phyloP scores from a whole-genome alignment of 2,797 vertebrate genomes.

The Phrynocephalus vlangalii region DNA sequence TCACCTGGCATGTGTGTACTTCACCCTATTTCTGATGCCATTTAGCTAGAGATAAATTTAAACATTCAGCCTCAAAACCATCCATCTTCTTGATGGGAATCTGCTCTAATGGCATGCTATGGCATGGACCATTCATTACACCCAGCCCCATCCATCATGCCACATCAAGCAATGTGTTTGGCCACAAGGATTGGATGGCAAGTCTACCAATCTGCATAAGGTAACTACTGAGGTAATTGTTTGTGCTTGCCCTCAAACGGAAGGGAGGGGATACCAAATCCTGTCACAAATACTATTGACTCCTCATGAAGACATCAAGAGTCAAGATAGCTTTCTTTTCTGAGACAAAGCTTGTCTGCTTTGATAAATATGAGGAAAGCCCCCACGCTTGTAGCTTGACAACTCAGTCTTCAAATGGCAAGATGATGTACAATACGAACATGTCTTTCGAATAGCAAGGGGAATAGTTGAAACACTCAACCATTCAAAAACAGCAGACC shows the following conservation, averaged over 20 bases:
- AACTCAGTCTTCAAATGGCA: background rate
- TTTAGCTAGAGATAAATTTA: conserved; percentile 63
- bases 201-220: conserved; percentile 46
- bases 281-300: conserved; percentile 34
- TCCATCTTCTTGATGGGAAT: conserved; percentile 67
- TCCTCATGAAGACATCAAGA: conserved; percentile 58
- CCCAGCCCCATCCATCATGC: conserved; percentile 65
- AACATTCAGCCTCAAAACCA: conserved; percentile 53
- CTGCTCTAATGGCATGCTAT: conserved; percentile 53
- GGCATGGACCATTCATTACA: conserved; percentile 69
- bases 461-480: background rate
- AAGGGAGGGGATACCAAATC: conserved; percentile 33
- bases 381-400: background rate
- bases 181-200: conserved; percentile 33
- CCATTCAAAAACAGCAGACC: background rate
- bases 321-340: conserved; percentile 4
- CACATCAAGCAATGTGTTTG: conserved; percentile 24
- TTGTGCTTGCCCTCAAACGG: conserved; percentile 58
- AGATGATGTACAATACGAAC: background rate
- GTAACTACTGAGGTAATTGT: conserved; percentile 55
- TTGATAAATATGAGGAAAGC: conserved; percentile 42
- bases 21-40: conserved; percentile 34
- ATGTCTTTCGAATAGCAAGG: background rate
- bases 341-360: conserved; percentile 36
- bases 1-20: background rate